These are phyloP conservation scores for Sclerodermus sp. DNA, from an alignment of 2,888 invertebrate genomes.

Conservation along the genomic window DNA sequence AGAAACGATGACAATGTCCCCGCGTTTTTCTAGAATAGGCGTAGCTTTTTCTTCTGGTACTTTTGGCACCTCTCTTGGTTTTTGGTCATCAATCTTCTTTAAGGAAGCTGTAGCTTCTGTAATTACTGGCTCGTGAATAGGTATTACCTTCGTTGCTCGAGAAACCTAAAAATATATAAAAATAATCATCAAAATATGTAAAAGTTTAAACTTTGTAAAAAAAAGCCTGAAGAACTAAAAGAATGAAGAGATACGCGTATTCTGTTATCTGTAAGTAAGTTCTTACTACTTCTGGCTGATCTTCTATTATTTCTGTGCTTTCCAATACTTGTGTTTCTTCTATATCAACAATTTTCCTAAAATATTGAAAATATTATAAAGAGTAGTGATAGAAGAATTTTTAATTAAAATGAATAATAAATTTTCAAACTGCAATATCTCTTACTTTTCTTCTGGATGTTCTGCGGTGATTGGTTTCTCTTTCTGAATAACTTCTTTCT, in stretches of 20 bases:
- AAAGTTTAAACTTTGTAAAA: too few species aligned
- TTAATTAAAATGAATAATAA: too few species aligned
- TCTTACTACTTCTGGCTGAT: slow-evolving; percentile 50
- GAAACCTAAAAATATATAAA: slow-evolving; percentile 43
- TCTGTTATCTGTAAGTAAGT: too few species aligned
- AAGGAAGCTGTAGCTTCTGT: slow-evolving; percentile 66
- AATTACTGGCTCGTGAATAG: slow-evolving; percentile 64
- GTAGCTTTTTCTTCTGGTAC: slow-evolving; percentile 58
- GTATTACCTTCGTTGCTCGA: slow-evolving; percentile 61
- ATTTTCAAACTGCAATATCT: too few species aligned
- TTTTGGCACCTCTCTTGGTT: slow-evolving; percentile 54
- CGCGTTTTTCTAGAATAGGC: slow-evolving; percentile 60
- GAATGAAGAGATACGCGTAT: too few species aligned
- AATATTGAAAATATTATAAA: slow-evolving; percentile 13
- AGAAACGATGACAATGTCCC: slow-evolving; percentile 47
- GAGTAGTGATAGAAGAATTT: too few species aligned
- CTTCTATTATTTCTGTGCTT: slow-evolving; percentile 62
- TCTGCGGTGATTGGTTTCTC: slow-evolving; percentile 38
- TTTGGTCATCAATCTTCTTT: slow-evolving; percentile 65
- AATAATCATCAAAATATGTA: too few species aligned
- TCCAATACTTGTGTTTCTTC: slow-evolving; percentile 63
- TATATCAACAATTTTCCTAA: slow-evolving; percentile 60
- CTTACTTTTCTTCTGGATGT: slow-evolving; percentile 52
- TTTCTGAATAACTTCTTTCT: slow-evolving; percentile 54
- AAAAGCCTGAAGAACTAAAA: too few species aligned